Base-by-base conservation (phyloP, 2,797 vertebrate genomes). In the Tarsius wallacei region DNA sequence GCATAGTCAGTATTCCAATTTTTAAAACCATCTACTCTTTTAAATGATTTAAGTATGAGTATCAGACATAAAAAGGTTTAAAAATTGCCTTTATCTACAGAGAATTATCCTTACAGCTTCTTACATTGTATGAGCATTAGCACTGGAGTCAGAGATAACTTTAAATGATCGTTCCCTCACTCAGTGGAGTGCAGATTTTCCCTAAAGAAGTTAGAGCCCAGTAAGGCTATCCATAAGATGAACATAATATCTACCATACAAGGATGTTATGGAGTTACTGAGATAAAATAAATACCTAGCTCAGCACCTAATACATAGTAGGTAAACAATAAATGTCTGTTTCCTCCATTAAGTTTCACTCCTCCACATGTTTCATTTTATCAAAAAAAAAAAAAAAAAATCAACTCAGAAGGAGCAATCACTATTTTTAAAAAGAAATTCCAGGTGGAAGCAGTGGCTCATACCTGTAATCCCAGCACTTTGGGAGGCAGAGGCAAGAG, bases 151-250 rank as follows among this genome's bases (percentile, higher is more conserved):
- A 95, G 9, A 90, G 21, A 78, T 78, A 53, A 90, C 26, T 83
- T 94, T 93, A 73, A 94, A 90, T 49, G 36, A 68, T 57, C 19
- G 7, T 24, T 66, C 55, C 77, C 71, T 15, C 51, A 90, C 49
- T 90, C 91, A 93, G 15, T 76, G 28, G 57, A 70, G 28, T 6
- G 4, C 6, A 84, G 7, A 77, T 66, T 59, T 96, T 91, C 88
- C 78, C 42, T 63, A 84, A 64, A 87, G 71, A 95, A 93, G 85
- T 66, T 78, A 87, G 82, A 96, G 42, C 2, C 94, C 33, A 55
- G 4, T 57, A 31, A 90, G 53, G 19, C 4, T 51, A 63, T 70
- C 77, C 64, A 7, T 90, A 89, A 92, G 87, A 94, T 19, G 57
- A 36, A 59, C 7, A 84, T 4, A 94, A 49, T 59, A 68, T 15